These are phyloP conservation scores for Dipodomys ordii DNA, from an alignment of 2,113 vertebrate genomes.

Conservation along the genomic window DNA sequence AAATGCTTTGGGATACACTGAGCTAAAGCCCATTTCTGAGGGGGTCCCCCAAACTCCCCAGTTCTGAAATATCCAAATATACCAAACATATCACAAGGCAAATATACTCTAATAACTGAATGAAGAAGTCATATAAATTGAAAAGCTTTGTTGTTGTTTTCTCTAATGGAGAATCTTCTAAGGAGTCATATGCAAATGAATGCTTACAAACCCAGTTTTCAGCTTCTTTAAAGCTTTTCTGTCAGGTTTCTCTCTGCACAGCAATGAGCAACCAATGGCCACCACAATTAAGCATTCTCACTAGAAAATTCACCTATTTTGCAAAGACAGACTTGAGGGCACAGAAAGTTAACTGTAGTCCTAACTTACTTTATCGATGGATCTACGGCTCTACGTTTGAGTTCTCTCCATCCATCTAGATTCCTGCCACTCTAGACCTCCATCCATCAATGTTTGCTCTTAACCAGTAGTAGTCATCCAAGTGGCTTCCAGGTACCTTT, in stretches of 20 bases:
- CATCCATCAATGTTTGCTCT: fast-evolving
- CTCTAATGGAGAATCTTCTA: conserved; percentile 57
- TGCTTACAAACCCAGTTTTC: conserved; percentile 45
- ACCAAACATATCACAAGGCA: not conserved
- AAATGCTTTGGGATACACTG: not conserved
- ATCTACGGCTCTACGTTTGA: not conserved
- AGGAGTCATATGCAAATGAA: conserved; percentile 57
- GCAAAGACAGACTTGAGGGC: not conserved
- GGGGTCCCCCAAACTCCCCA: not conserved
- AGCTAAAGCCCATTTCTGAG: not conserved
- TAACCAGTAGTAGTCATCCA: not conserved
- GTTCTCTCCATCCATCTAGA: not conserved
- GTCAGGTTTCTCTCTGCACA: conserved; percentile 47
- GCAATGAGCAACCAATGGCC: conserved; percentile 30
- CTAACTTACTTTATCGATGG: not conserved
- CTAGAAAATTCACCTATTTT: conserved; percentile 31
- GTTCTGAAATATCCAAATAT: not conserved
- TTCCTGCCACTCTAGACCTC: fast-evolving
- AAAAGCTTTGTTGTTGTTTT: conserved; percentile 19
- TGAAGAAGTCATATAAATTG: not conserved
- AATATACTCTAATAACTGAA: conserved; percentile 30
- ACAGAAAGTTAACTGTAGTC: not conserved
- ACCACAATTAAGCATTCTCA: conserved; percentile 36
- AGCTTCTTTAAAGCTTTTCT: conserved; percentile 16
- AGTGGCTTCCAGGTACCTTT: not conserved